Evolutionary conservation across 2,888 invertebrate genomes (phyloP).

Genomic region (Ornithoptera alexandrae): DNA sequence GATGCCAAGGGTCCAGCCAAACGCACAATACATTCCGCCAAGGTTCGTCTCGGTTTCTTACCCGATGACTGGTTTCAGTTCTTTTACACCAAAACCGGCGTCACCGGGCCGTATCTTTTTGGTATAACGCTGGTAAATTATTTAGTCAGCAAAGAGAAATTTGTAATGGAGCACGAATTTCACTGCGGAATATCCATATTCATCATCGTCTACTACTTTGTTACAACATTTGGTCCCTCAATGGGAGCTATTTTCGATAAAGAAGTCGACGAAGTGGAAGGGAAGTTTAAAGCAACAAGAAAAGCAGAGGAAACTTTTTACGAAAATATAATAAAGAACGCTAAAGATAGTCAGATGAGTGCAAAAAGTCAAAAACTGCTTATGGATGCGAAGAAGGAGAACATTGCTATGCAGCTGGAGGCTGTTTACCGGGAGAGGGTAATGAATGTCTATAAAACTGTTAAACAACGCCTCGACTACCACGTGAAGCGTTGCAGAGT

Average conservation of each 20-base stretch:
- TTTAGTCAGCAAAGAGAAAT: conserved; percentile 94
- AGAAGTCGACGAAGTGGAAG: conserved; percentile 81
- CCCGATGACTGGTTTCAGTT: conserved; percentile 84
- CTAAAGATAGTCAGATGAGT: conserved; percentile 85
- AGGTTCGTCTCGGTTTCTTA: conserved; percentile 78
- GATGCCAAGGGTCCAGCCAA: conserved; percentile 33
- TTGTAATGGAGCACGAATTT: conserved; percentile 95
- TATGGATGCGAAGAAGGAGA: conserved; percentile 92
- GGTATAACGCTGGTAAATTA: conserved; percentile 88
- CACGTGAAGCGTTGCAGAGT: conserved; percentile 89
- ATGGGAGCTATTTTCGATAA: conserved; percentile 83
- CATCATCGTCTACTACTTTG: conserved; percentile 77
- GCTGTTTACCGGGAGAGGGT: conserved; percentile 88
- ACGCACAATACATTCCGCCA: conserved; percentile 53
- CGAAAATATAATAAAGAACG: conserved; percentile 77
- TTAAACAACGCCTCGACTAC: conserved; percentile 92
- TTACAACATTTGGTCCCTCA: conserved; percentile 84
- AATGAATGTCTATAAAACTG: conserved; percentile 74
- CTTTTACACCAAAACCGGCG: conserved; percentile 93
- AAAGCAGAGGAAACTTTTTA: conserved; percentile 66
- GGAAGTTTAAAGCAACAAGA: conserved; percentile 75
- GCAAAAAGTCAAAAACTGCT: conserved; percentile 87
- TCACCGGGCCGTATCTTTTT: conserved; percentile 93
- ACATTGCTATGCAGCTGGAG: conserved; percentile 94
- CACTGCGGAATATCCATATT: conserved; percentile 86